Evolutionary conservation across 2,113 vertebrate genomes (phyloP), one percentile per base, ranked within the genome.

Genomic region (Notechis scutatus): DNA sequence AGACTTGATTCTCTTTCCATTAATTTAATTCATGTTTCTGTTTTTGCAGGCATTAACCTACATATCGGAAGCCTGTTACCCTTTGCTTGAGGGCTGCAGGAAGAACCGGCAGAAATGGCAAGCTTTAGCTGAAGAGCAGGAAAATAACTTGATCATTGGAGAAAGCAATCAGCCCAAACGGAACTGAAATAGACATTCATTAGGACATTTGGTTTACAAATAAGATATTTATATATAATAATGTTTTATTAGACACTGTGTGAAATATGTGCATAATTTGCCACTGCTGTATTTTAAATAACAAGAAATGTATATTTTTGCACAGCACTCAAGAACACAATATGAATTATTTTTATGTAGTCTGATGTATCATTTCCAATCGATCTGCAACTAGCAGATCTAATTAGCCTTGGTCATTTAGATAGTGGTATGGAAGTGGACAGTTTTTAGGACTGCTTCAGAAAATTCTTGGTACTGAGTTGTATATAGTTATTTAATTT

Each of bases 71-170:
- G 97, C 96, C 69, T 99, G 99, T 94, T 98, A 97, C 91, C 99
- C 99, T 2, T 96, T 99, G 96, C 96, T 99, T 95, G 99, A 99
- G 39, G 99, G 99, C 94, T 99, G 99, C 95, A 98, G 97, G 92
- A 98, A 97, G 91, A 99, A 99, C 96, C 97, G 98, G 92, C 98
- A 99, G 95, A 98, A 98, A 89, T 99, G 99, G 99, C 98, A 99
- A 96, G 95, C 96, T 39, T 96, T 99, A 47, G 98, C 99, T 0
- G 98, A 99, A 92, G 98, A 99, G 93, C 98, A 98, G 2, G 98
- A 99, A 95, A 98, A 98, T 95, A 97, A 90, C 5, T 93, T 98
- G 93, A 93, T 98, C 11, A 99, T 99, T 0, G 98, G 98, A 93
- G 97, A 97, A 87, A 97, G 96, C 94, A 97, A 96, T 97, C 96